Evolutionary conservation across 2,888 invertebrate species (phyloP).

Genomic region (Sminthurides aquaticus): DNA sequence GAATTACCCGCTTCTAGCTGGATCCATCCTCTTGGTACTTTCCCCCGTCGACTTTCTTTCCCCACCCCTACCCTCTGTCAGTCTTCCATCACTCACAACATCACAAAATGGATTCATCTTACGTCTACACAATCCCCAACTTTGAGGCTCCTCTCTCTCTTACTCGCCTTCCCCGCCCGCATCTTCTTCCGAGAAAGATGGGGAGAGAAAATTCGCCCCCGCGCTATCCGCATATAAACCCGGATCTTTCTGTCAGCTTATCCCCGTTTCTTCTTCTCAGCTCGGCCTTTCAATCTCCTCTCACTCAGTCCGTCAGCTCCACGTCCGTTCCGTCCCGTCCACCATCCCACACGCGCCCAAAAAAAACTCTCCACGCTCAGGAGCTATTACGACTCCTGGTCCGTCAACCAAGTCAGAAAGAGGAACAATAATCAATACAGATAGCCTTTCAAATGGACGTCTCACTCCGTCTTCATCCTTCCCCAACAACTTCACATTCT

Average conservation of each 20-base stretch:
- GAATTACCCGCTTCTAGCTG: no score
- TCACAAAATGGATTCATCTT: slow-evolving; percentile 26
- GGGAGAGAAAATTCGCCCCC: no score
- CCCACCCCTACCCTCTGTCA: slow-evolving; percentile 1
- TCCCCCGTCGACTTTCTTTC: not conserved
- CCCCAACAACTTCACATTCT: slow-evolving; percentile 8
- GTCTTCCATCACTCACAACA: slow-evolving; percentile 25
- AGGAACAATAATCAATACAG: slow-evolving; percentile 25
- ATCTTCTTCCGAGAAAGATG: not conserved
- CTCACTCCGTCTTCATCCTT: slow-evolving; percentile 17
- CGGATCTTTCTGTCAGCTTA: slow-evolving; percentile 4
- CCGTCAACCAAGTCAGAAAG: slow-evolving; percentile 14
- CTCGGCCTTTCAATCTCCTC: not conserved
- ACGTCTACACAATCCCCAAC: slow-evolving; percentile 15
- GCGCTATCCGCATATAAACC: no score
- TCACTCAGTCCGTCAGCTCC: not conserved
- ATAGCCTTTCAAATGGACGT: slow-evolving; percentile 20
- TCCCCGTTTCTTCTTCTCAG: not conserved
- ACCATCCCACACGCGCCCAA: not conserved
- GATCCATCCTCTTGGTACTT: no score
- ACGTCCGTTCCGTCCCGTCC: no score
- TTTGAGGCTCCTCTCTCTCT: slow-evolving; percentile 8
- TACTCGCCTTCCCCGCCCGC: no score
- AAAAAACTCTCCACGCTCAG: not conserved
- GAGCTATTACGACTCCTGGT: slow-evolving; percentile 10